Evolutionary conservation across 2,797 vertebrate genomes (phyloP), one percentile per base, ranked within the genome.

Genomic region (Sebastes melanostomus): DNA sequence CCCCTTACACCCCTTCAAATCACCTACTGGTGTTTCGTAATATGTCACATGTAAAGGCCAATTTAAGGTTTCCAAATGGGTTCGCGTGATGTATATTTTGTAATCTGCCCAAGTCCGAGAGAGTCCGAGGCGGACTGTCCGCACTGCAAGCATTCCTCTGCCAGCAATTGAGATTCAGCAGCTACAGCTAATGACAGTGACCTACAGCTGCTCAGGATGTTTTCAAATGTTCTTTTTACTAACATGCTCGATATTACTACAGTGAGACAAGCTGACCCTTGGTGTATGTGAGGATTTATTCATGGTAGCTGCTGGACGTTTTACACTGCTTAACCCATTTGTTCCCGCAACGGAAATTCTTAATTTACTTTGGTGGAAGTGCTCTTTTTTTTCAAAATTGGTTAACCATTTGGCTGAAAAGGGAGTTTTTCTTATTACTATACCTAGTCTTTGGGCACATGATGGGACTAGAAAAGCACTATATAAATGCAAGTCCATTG

Each of bases 181-280:
- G 74, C 66, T 71, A 38, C 46, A 66, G 62, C 38, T 80, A 82
- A 89, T 84, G 72, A 80, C 76, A 71, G 59, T 78, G 60, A 76
- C 81, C 66, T 66, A 55, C 72, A 82, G 66, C 85, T 74, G 71
- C 58, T 30, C 68, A 78, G 67, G 42, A 20, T 42, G 11, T 72
- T 75, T 80, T 82, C 52, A 78, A 73, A 76, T 29, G 32, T 59
- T 73, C 25, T 77, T 25, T 66, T 66, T 58, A 13, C 11, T 58
- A 83, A 75, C 65, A 55, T 60, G 60, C 36, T 74, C 27, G 2
- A 66, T 81, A 71, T 65, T 71, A 72, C 29, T 75, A 20, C 16
- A 74, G 70, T 1, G 3, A 75, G 36, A 61, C 68, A 42, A 50
- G 54, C 24, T 66, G 61, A 68, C 36, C 68, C 36, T 56, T 46